A percentile compares a stretch with the other conserved stretches of the same genome.
Conservation (phyloP, 1,140 invertebrate genomes). For the Brachionus plicatilis region DNA sequence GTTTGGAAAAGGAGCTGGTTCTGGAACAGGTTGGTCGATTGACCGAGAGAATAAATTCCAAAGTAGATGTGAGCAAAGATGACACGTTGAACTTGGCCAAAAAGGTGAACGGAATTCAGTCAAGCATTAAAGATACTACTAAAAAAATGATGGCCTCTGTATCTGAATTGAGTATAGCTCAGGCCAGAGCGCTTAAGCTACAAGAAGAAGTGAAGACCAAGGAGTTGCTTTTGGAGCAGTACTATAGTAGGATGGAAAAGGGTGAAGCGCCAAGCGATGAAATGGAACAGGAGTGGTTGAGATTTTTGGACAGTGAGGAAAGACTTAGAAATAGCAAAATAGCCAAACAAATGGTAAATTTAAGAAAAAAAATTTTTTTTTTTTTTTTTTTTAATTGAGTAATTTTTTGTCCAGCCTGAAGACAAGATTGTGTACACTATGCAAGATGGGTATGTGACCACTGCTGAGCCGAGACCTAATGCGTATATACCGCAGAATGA, state of each 20-base stretch:
- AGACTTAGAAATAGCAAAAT: conserved; percentile 39
- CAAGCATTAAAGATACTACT: conserved; percentile 50
- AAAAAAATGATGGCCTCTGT: conserved; percentile 55
- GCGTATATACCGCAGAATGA: conserved; percentile 56
- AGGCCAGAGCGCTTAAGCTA: conserved; percentile 51
- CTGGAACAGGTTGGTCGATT: conserved; percentile 53
- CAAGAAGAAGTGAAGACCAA: conserved; percentile 52
- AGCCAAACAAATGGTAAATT: not conserved
- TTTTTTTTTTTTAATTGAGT: not conserved
- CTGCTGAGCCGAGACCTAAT: conserved; percentile 55
- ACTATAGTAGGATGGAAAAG: conserved; percentile 41
- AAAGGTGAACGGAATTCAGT: conserved; percentile 53
- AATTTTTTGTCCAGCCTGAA: conserved; percentile 41
- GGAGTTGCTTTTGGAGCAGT: conserved; percentile 49
- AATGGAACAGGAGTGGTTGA: conserved; percentile 49
- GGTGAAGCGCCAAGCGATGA: conserved; percentile 52
- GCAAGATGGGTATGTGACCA: conserved; percentile 51
- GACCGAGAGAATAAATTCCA: conserved; percentile 48
- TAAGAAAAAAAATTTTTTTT: not conserved
- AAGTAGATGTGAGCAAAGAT: conserved; percentile 51
- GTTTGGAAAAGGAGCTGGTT: conserved; percentile 54
- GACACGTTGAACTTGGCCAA: conserved; percentile 55
- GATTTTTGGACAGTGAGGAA: conserved; percentile 45
- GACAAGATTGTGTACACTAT: conserved; percentile 53
- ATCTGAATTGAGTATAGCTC: conserved; percentile 56